Percentiles rank a stretch among this genome's conserved stretches.
Conservation (phyloP, 2,888 invertebrate genomes). For the Leucophora obtusa region DNA sequence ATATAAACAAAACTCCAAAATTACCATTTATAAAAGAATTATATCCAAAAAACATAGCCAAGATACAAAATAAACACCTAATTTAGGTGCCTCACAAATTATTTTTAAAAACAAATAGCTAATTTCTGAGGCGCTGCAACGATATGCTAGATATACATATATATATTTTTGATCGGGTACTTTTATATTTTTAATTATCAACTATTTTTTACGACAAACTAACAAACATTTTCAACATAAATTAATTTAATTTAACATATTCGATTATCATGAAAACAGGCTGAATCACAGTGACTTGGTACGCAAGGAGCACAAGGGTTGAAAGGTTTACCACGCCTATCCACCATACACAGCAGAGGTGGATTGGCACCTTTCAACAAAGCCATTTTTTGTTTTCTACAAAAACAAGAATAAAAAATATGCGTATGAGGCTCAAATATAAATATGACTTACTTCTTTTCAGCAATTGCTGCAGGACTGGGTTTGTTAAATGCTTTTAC, state of each 20-base stretch:
- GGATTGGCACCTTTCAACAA: slow-evolving; percentile 62
- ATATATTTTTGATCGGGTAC: too few species aligned
- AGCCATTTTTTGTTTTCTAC: slow-evolving; percentile 49
- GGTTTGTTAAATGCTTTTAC: slow-evolving; percentile 45
- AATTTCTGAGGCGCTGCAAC: too few species aligned
- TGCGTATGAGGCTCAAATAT: neutral
- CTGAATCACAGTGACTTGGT: neutral
- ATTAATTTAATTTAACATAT: slow-evolving; percentile 50
- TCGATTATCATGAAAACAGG: slow-evolving; percentile 38
- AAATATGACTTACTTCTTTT: slow-evolving; percentile 41
- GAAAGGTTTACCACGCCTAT: slow-evolving; percentile 66
- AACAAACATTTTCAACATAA: neutral
- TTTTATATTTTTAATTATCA: too few species aligned
- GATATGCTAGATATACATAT: too few species aligned
- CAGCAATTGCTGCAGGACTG: slow-evolving; percentile 62
- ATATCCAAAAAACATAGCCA: too few species aligned
- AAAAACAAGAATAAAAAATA: slow-evolving; percentile 9
- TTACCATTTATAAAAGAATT: too few species aligned
- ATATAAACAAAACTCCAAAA: too few species aligned
- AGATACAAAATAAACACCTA: too few species aligned
- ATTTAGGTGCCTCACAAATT: too few species aligned
- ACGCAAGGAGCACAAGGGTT: slow-evolving; percentile 49
- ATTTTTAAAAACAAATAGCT: too few species aligned
- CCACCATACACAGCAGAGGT: slow-evolving; percentile 67
- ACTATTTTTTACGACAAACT: too few species aligned